A percentile compares a stretch with the other conserved stretches of the same genome.
phyloP scores from a whole-genome alignment of 2,797 vertebrate genomes.

The Diglossa cyanea region DNA sequence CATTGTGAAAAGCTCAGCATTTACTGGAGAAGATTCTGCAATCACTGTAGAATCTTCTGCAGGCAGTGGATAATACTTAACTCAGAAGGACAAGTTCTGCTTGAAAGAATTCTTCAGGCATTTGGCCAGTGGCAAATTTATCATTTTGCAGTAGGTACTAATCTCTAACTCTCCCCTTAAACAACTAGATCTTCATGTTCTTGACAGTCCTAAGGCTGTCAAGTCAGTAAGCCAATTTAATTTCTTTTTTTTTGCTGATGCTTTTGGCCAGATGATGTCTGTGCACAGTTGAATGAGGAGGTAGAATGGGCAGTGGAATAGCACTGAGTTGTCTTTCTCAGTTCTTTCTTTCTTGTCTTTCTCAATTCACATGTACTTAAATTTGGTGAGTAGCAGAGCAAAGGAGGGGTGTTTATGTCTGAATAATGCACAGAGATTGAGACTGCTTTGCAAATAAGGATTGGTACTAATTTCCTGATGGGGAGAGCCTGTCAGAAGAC shows the following conservation, averaged over 20 bases:
- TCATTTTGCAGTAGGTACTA: background rate
- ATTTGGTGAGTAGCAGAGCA: background rate
- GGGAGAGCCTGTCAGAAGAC: background rate
- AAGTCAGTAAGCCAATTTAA: background rate
- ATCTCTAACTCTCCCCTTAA: background rate
- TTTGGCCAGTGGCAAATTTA: background rate
- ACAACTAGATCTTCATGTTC: background rate
- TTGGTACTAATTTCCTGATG: background rate
- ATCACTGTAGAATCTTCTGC: background rate
- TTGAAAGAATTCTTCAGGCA: background rate
- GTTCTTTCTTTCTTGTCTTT: background rate
- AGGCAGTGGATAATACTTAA: background rate
- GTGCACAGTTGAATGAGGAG: background rate
- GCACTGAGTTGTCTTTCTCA: background rate
- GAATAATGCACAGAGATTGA: background rate
- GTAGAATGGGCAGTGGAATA: background rate
- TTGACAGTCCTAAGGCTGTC: background rate
- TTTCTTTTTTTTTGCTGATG: background rate
- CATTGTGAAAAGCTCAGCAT: background rate
- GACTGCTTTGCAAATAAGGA: background rate
- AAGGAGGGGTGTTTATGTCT: background rate
- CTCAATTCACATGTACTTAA: background rate
- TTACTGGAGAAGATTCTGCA: background rate
- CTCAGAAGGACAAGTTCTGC: background rate
- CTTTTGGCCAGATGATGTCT: background rate